Base-by-base conservation (phyloP, 1,140 invertebrate species). In the Drosophila bocki region DNA sequence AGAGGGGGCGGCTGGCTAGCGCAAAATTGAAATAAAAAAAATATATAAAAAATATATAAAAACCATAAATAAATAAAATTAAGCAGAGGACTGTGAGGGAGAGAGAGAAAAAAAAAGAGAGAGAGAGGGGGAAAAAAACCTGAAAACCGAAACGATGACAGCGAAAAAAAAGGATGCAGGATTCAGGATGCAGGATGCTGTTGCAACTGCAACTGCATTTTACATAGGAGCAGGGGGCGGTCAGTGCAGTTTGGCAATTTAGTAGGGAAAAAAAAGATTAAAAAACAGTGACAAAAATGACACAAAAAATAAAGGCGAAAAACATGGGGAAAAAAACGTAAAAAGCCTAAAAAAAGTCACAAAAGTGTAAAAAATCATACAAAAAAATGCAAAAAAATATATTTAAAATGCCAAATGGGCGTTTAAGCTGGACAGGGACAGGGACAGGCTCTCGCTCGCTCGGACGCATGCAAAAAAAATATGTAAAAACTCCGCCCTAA, bases 401-500 rank as follows among this genome's bases (percentile, higher is more conserved):
- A 81, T 84, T 88, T 71, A 75, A 88, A 83, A 80, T 83, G 78
- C 37, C 61, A 62, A 47, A 50, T 48, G 69, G 51, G 69, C 15
- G 29, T 37, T 13, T 19, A 12, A 29, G 35, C 11, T 35, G 50
- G 78, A 74, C 62, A 48, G 47, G 72, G 39, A 61, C 19, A 37
- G 67, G 51, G 59, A 45, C 70, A 67, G 51, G 61, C 80, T 81
- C 80, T 84, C 84, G 70, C 83, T 90, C 85, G 64, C 54, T 54
- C 78, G 69, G 76, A 72, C 26, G 67, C 67, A 29, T 32, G 69
- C 50, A 84, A 75, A 91, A 91, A 92, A 92, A 91, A 88, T 86
- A 70, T 80, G 85, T 76, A 91, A 92, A 92, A 91, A 92, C 87
- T 88, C 91, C 91, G 86, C 86, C 91, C 91, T 80, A 85, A 92